These are phyloP conservation scores for Ophioderma brevispina DNA, from an alignment of 35 echinoderm and acorn worm species.

Conservation along the genomic window DNA sequence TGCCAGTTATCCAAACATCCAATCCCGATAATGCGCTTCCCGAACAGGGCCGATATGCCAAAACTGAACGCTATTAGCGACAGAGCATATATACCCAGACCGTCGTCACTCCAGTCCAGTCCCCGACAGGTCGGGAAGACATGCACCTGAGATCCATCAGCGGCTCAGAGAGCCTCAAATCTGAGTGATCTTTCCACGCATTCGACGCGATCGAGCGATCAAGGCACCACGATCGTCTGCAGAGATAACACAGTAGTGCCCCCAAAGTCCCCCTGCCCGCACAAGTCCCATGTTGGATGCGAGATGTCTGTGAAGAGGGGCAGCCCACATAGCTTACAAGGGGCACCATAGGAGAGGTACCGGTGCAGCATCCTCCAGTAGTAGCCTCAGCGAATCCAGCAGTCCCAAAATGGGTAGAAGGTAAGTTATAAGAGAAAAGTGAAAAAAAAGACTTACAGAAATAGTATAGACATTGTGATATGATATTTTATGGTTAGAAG, in stretches of 20 bases:
- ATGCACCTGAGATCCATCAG: conserved; percentile 12
- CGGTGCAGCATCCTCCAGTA: conserved; percentile 76
- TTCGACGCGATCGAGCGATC: conserved; percentile 75
- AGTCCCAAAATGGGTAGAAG: conserved; percentile 80
- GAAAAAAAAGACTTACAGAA: too few relatives aligned
- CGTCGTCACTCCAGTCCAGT: background rate
- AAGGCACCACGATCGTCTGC: conserved; percentile 30
- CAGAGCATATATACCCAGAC: conserved; percentile 64
- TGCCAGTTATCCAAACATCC: conserved; percentile 24
- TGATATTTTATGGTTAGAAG: too few relatives aligned
- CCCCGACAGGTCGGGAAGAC: background rate
- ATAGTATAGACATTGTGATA: background rate
- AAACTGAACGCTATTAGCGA: conserved; percentile 78
- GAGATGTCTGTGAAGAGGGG: conserved; percentile 1
- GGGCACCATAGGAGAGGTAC: conserved; percentile 33
- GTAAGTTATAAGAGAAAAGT: conserved; percentile 19
- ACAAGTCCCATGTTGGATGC: conserved; percentile 39
- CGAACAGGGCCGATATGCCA: conserved; percentile 48
- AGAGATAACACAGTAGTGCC: conserved; percentile 30
- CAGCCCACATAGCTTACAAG: background rate
- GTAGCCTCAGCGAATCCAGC: conserved; percentile 79
- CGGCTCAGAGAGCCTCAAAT: conserved; percentile 65
- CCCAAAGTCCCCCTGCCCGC: conserved; percentile 31
- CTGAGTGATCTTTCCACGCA: conserved; percentile 79
- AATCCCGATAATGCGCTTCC: background rate